Conservation (phyloP, 2,888 invertebrate species). For the Pasiphila rectangulata region DNA sequence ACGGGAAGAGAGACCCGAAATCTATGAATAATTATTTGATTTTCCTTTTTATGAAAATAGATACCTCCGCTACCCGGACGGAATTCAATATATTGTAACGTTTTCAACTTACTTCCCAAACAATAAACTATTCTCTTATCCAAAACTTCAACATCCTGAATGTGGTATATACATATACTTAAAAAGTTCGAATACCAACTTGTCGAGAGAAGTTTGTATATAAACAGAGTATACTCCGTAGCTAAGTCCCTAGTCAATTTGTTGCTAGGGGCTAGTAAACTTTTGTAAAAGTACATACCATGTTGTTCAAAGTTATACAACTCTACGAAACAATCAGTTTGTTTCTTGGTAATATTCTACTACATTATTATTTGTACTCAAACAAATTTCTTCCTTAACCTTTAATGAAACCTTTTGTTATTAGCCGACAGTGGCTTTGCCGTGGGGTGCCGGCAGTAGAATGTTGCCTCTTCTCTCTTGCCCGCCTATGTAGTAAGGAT, state of each 20-base stretch:
- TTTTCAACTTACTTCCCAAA: constrained; percentile 1
- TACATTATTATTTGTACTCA: constrained; percentile 2
- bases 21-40: background rate
- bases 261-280: constrained; percentile 21
- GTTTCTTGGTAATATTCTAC: constrained; percentile 8
- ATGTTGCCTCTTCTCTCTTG: no score
- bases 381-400: constrained; percentile 1
- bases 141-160: constrained; percentile 15
- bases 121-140: constrained; percentile 10
- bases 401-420: background rate
- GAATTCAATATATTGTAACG: background rate
- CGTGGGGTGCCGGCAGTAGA: no score
- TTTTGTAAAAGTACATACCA: constrained; percentile 11
- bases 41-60: background rate
- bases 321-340: constrained; percentile 17
- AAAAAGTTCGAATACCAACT: constrained; percentile 31
- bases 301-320: constrained; percentile 15
- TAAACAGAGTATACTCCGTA: constrained; percentile 22
- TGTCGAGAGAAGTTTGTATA: constrained; percentile 23
- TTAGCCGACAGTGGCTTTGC: no score
- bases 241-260: constrained; percentile 26
- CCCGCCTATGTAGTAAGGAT: no score
- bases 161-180: constrained; percentile 11
- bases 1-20: background rate
- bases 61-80: no score